These are phyloP conservation scores for Scaptodrosophila lebanonensis DNA, from an alignment of 1,140 invertebrate genomes.

Conservation along the genomic window DNA sequence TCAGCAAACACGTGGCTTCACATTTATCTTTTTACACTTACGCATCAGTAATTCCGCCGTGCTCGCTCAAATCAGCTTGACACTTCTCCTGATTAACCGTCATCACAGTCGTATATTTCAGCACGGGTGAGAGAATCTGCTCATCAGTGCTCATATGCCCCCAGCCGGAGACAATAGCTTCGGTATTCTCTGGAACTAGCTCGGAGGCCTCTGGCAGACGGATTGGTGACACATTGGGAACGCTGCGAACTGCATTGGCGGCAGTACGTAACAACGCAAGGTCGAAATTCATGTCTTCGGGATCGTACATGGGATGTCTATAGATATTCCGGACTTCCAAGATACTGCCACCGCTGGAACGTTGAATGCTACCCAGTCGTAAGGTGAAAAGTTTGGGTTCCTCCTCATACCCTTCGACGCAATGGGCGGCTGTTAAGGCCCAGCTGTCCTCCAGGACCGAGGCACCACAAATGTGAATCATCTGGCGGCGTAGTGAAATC, in stretches of 20 bases:
- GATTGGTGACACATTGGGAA: slow-evolving; percentile 48
- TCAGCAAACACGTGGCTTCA: background rate
- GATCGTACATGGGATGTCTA: slow-evolving; percentile 69
- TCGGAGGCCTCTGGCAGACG: slow-evolving; percentile 34
- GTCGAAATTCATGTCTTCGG: slow-evolving; percentile 64
- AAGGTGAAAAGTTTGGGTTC: slow-evolving; percentile 51
- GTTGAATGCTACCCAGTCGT: slow-evolving; percentile 52
- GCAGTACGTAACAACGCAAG: slow-evolving; percentile 54
- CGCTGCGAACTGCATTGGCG: slow-evolving; percentile 22
- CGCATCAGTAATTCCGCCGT: slow-evolving; percentile 66
- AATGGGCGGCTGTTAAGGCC: slow-evolving; percentile 76
- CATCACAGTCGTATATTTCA: slow-evolving; percentile 61
- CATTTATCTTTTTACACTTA: slow-evolving; percentile 41
- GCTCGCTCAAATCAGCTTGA: slow-evolving; percentile 40
- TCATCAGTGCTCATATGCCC: slow-evolving; percentile 64
- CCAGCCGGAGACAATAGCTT: slow-evolving; percentile 66
- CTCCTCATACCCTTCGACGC: slow-evolving; percentile 55
- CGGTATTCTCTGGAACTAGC: slow-evolving; percentile 31
- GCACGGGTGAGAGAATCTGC: slow-evolving; percentile 45
- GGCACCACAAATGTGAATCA: slow-evolving; percentile 70
- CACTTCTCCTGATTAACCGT: slow-evolving; percentile 65
- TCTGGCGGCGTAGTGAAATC: slow-evolving; percentile 57
- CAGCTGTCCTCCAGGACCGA: slow-evolving; percentile 60
- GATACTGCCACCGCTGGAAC: slow-evolving; percentile 47
- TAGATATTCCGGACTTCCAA: slow-evolving; percentile 53